phyloP scores from a whole-genome alignment of 2,888 invertebrate species.

The Dermolepida albohirtum region DNA sequence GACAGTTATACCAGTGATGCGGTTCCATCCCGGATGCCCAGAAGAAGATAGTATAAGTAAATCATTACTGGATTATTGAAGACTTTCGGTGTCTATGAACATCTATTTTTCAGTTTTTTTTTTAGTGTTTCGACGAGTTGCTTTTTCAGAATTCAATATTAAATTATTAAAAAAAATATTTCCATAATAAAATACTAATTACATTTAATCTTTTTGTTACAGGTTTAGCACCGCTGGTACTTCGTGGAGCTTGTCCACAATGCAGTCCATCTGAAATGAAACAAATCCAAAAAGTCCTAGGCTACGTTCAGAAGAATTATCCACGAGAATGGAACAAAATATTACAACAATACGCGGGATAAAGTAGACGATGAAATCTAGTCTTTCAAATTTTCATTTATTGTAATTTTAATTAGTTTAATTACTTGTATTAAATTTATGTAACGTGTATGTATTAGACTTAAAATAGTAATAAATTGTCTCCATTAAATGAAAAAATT shows the following conservation, averaged over 20 bases:
- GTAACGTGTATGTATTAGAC: not conserved
- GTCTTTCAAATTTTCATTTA: not conserved
- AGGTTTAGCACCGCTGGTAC: conserved; percentile 81
- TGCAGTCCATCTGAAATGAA: conserved; percentile 76
- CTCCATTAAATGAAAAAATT: conserved; percentile 26
- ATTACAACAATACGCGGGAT: conserved; percentile 76
- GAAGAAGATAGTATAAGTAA: no score
- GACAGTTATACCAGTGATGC: no score
- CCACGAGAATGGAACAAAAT: conserved; percentile 84
- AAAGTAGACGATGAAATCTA: conserved; percentile 41
- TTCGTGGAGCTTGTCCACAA: conserved; percentile 80
- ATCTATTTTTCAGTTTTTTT: no score
- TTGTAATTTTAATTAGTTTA: conserved; percentile 5
- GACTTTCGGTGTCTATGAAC: no score
- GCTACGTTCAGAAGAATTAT: conserved; percentile 79
- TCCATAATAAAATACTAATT: no score
- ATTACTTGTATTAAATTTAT: conserved; percentile 10
- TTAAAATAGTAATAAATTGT: conserved; percentile 10
- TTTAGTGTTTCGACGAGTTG: no score
- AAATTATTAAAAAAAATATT: no score
- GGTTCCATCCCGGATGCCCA: no score
- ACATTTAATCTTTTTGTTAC: conserved; percentile 55
- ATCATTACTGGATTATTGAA: no score
- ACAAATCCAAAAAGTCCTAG: conserved; percentile 80
- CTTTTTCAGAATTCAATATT: no score